Evolutionary conservation across 2,888 invertebrate genomes (phyloP), one percentile per base, ranked within the genome.

Genomic region (Volucella inanis): DNA sequence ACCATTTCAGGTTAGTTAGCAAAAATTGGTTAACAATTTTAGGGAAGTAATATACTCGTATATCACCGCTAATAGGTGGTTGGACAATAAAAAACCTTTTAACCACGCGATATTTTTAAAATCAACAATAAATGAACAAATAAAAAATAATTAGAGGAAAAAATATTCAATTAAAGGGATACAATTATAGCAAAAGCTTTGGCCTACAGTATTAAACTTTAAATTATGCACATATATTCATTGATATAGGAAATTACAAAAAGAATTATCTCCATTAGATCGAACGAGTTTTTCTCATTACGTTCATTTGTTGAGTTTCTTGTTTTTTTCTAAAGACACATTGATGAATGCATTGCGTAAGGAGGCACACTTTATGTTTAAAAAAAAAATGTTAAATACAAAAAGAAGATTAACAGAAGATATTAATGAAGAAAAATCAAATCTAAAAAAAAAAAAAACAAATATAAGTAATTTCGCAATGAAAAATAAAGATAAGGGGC

Each of bases 311-410:
- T 31, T 6, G 31, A 6, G 31, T 31, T 31, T 22, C 22, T 22
- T 22, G 3, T 22, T 22, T 22, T 22, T 54, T 54, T 54, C 8
- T 31, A 4, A 11, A 47, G 70, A 52, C 62, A 52, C 72, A 64
- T 74, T 64, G 74, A 74, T 74, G 14, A 12, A 74, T 47, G 14
- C 39, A 74, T 74, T 55, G 54, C 45, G 11, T 55, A 49, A 70
- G 47, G 61, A 61, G 47, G 10, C 10, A 41, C 18, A 59, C 12
- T 22, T 14, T 41, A 6, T 31, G 8, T 54, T 54, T 65, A 59
- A 49, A 49, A 22, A 22, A 2, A 22, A 22, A 22, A 18, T 6
- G 6, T 2, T 15, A 49, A 38, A 38, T 15, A 38, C 57, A 47
- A 57, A 31, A 31, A 31, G 6, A 31, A 31, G 49, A 50, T 49